Conservation (phyloP, 1,140 invertebrate genomes). For the Psix sp. region DNA sequence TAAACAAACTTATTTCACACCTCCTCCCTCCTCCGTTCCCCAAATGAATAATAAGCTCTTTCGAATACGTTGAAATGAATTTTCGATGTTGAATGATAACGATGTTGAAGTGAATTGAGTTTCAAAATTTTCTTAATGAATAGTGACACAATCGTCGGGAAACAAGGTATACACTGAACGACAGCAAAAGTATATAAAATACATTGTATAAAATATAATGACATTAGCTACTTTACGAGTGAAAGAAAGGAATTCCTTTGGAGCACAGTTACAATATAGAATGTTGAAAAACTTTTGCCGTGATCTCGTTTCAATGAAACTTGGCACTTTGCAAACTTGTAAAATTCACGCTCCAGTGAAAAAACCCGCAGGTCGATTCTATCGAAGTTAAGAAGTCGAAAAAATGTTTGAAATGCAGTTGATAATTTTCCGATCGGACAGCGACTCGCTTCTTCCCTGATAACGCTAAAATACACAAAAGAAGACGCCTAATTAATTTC, state of each 20-base stretch:
- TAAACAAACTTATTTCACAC: too few relatives aligned
- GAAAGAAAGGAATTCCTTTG: constrained; percentile 34
- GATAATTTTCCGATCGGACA: constrained; percentile 48
- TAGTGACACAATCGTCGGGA: too few relatives aligned
- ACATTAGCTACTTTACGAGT: constrained; percentile 42
- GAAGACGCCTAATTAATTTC: constrained; percentile 33
- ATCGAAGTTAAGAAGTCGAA: constrained; percentile 46
- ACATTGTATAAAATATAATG: constrained; percentile 44
- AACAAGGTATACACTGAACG: too few relatives aligned
- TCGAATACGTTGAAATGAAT: too few relatives aligned
- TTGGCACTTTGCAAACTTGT: constrained; percentile 57
- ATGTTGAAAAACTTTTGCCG: constrained; percentile 48
- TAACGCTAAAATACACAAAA: constrained; percentile 14
- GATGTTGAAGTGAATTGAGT: too few relatives aligned
- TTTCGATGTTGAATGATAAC: too few relatives aligned
- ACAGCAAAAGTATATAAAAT: background rate
- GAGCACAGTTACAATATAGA: constrained; percentile 27
- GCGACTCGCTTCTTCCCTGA: too few relatives aligned
- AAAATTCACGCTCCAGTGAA: constrained; percentile 43
- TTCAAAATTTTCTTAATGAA: too few relatives aligned
- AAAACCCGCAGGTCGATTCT: constrained; percentile 41
- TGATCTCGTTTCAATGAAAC: constrained; percentile 52
- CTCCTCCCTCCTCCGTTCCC: too few relatives aligned
- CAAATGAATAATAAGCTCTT: too few relatives aligned
- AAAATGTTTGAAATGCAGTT: constrained; percentile 44